Percentiles rank a stretch among this genome's conserved stretches.
Evolutionary conservation across 2,888 invertebrate species (phyloP).

Genomic region (Caenorhabditis japonica): DNA sequence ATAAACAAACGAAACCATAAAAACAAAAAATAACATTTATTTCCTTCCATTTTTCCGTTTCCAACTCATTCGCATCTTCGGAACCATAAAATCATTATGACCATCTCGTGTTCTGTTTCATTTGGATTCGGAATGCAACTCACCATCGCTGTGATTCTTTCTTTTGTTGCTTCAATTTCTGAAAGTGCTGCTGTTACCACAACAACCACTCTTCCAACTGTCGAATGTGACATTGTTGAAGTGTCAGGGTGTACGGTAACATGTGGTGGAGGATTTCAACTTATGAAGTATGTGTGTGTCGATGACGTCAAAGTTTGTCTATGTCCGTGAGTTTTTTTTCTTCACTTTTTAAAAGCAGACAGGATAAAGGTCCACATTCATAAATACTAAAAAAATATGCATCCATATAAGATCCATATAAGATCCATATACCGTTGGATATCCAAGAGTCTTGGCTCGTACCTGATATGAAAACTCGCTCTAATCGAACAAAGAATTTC

Average conservation of each 20-base stretch:
- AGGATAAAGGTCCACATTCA: no score
- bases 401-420: no score
- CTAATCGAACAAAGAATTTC: no score
- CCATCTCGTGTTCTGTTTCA: not conserved
- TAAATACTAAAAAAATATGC: no score
- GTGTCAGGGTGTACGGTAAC: constrained; percentile 18
- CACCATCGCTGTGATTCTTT: constrained; percentile 6
- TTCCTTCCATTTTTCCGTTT: no score
- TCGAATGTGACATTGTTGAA: constrained; percentile 29
- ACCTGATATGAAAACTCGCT: no score
- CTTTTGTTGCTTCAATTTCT: constrained; percentile 13
- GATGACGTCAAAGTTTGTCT: constrained; percentile 4
- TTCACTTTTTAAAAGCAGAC: not conserved
- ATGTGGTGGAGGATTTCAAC: constrained; percentile 31
- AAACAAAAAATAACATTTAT: no score
- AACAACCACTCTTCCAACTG: not conserved
- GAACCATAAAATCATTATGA: constrained; percentile 44
- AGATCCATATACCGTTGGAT: no score
- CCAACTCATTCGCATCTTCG: no score
- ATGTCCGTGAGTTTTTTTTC: constrained; percentile 26
- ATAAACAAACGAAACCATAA: no score
- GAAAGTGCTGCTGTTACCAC: not conserved
- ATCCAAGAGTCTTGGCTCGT: no score
- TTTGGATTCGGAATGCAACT: constrained; percentile 8
- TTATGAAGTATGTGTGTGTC: constrained; percentile 19